phyloP scores from a whole-genome alignment of 2,113 vertebrate genomes.

The Alligator mississippiensis region DNA sequence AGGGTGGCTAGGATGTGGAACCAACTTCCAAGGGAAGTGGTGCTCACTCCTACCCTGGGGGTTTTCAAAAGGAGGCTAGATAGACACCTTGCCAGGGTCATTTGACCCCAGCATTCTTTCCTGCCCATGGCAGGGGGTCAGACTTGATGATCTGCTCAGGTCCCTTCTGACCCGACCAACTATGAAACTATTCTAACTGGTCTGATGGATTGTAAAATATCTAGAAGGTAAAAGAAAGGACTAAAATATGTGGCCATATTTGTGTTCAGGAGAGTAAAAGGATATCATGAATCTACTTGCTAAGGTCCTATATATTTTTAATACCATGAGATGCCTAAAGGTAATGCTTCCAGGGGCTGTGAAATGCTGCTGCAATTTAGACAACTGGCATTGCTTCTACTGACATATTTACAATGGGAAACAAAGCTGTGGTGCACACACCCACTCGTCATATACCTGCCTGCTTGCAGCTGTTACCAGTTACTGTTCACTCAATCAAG shows the following conservation, averaged over 20 bases:
- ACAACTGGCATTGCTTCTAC: background rate
- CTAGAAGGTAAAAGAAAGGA: background rate
- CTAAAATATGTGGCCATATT: background rate
- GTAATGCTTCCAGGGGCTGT: background rate
- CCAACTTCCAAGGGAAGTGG: too few species aligned
- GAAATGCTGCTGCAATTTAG: background rate
- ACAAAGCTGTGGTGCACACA: background rate
- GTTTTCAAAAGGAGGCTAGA: too few species aligned
- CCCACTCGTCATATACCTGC: background rate
- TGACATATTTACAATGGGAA: background rate
- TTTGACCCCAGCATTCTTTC: too few species aligned
- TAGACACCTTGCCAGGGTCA: too few species aligned
- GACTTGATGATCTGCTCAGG: too few species aligned
- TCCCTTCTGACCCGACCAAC: too few species aligned
- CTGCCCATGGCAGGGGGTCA: too few species aligned
- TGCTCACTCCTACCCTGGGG: too few species aligned
- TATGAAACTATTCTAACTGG: too few species aligned
- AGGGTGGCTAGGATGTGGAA: too few species aligned
- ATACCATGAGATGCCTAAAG: background rate
- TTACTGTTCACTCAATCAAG: background rate
- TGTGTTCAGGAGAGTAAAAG: background rate
- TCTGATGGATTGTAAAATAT: background rate
- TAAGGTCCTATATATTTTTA: too few species aligned
- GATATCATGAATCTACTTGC: background rate
- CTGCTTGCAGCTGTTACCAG: background rate